Evolutionary conservation across 2,113 vertebrate species (phyloP), one percentile per base, ranked within the genome.

Genomic region (Pogona vitticeps): DNA sequence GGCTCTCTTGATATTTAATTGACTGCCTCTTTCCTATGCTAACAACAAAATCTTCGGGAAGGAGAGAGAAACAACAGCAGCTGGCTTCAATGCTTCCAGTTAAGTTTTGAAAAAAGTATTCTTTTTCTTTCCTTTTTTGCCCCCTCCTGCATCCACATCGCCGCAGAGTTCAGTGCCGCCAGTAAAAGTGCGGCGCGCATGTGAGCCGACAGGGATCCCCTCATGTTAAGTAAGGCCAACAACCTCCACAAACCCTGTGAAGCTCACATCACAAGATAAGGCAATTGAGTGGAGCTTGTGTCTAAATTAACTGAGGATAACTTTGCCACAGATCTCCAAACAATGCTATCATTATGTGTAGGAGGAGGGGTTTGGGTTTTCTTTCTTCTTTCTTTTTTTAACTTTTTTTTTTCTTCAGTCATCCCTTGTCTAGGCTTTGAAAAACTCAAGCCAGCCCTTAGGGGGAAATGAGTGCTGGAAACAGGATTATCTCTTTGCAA

Each of bases 231-330:
- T 73, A 76, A 80, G 82, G 78, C 86, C 73, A 89, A 71, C 58
- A 88, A 77, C 56, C 86, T 89, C 58, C 28, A 58, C 80, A 78
- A 76, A 79, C 88, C 59, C 86, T 46, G 26, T 75, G 82, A 88
- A 90, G 81, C 88, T 86, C 86, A 86, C 78, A 82, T 94, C 91
- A 85, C 84, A 84, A 84, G 90, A 89, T 94, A 89, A 94, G 94
- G 84, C 65, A 65, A 5, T 71, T 71, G 83, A 83, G 83, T 77
- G 78, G 52, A 84, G 88, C 86, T 86, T 91, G 90, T 85, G 90
- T 91, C 88, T 82, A 82, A 10, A 91, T 94, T 94, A 93, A 91
- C 83, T 92, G 76, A 70, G 90, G 81, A 78, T 72, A 85, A 59
- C 89, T 92, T 90, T 92, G 73, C 83, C 73, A 84, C 80, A 89